phyloP scores from a whole-genome alignment of 2,888 invertebrate genomes.

The Microctonus hyperodae region DNA sequence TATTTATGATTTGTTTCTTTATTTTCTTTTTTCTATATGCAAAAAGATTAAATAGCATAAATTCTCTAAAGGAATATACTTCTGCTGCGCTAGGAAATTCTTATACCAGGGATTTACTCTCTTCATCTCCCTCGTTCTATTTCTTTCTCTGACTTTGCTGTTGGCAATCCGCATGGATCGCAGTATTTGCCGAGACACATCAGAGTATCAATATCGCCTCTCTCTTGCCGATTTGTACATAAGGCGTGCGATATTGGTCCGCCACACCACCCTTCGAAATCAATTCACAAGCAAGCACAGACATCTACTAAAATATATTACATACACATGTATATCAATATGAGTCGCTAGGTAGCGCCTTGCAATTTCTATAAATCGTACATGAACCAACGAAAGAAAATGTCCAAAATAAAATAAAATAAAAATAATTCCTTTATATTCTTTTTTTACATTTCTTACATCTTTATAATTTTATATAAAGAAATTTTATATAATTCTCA shows the following conservation, averaged over 20 bases:
- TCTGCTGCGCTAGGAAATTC: slow-evolving; percentile 14
- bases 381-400: too few species aligned
- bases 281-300: slow-evolving; percentile 19
- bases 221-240: slow-evolving; percentile 7
- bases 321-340: too few species aligned
- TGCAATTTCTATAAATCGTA: too few species aligned
- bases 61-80: not conserved
- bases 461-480: too few species aligned
- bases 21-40: not conserved
- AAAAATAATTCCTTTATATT: too few species aligned
- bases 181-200: slow-evolving; percentile 26
- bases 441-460: too few species aligned
- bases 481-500: too few species aligned
- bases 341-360: too few species aligned
- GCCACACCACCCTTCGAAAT: slow-evolving; percentile 15
- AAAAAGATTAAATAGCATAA: not conserved
- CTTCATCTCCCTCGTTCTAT: not conserved
- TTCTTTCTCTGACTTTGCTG: slow-evolving; percentile 2
- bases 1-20: not conserved
- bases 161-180: slow-evolving; percentile 24
- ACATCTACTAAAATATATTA: slow-evolving; percentile 8
- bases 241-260: slow-evolving; percentile 24
- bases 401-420: too few species aligned
- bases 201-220: slow-evolving; percentile 32
- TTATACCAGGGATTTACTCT: slow-evolving; percentile 10